These are phyloP conservation scores for Amphiduros pacificus DNA, from an alignment of 2,888 invertebrate genomes.

Conservation along the genomic window DNA sequence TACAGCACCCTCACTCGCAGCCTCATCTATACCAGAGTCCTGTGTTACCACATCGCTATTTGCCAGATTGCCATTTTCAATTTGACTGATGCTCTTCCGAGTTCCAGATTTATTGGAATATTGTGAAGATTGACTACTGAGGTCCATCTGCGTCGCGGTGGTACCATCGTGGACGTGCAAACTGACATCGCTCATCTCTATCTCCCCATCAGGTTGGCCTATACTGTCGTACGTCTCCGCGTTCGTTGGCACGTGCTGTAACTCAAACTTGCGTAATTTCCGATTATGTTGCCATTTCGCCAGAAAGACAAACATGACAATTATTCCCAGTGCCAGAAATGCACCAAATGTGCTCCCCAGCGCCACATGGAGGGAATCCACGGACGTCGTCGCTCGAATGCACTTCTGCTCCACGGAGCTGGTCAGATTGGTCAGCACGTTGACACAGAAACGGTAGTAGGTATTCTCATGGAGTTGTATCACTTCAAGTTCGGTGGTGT, in stretches of 20 bases:
- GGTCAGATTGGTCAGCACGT: slow-evolving; percentile 18
- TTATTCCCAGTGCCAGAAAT: slow-evolving; percentile 34
- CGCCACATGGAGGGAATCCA: slow-evolving; percentile 33
- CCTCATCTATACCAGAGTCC: not conserved
- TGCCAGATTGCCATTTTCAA: not conserved
- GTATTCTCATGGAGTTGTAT: slow-evolving; percentile 33
- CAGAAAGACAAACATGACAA: slow-evolving; percentile 34
- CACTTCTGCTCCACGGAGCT: slow-evolving; percentile 16
- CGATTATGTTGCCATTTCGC: slow-evolving; percentile 35
- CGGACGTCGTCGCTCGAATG: slow-evolving; percentile 28
- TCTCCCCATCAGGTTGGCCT: slow-evolving; percentile 15
- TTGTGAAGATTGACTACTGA: slow-evolving; percentile 24
- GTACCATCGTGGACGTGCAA: slow-evolving; percentile 25
- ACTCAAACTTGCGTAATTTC: slow-evolving; percentile 14
- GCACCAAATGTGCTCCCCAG: slow-evolving; percentile 36
- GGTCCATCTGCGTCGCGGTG: slow-evolving; percentile 10
- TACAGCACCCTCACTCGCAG: not conserved
- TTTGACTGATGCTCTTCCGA: not conserved
- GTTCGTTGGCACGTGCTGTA: slow-evolving; percentile 16
- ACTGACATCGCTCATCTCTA: slow-evolving; percentile 26
- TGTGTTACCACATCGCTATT: not conserved
- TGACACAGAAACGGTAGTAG: slow-evolving; percentile 30
- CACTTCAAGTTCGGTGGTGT: slow-evolving; percentile 26
- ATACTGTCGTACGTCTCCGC: slow-evolving; percentile 20
- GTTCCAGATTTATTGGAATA: no score